Evolutionary conservation across 2,888 invertebrate genomes (phyloP).

Genomic region (Antheraea assamensis): DNA sequence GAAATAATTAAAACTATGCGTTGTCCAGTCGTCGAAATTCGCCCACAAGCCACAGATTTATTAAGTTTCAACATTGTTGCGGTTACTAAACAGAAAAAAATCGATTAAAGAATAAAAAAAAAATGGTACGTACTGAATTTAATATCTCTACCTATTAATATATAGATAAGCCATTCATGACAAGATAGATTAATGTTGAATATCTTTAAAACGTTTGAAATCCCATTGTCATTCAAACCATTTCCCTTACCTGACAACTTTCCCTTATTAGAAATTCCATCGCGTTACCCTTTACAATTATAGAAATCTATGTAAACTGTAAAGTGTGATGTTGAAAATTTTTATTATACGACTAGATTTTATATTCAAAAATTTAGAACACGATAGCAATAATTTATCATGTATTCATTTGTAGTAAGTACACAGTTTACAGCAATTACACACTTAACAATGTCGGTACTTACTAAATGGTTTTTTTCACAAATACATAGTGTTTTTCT

Average conservation of each 20-base stretch:
- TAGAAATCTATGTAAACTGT: background rate
- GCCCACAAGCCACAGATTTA: too few relatives aligned
- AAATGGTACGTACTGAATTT: too few relatives aligned
- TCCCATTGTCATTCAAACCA: slow-evolving; percentile 8
- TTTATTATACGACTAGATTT: background rate
- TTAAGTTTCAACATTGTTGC: too few relatives aligned
- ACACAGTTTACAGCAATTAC: too few relatives aligned
- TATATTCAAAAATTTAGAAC: background rate
- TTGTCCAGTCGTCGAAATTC: too few relatives aligned
- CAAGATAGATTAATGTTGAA: slow-evolving; percentile 20
- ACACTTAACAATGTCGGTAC: too few relatives aligned
- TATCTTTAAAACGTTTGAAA: background rate
- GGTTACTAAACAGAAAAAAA: too few relatives aligned
- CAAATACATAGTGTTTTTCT: background rate
- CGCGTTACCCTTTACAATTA: slow-evolving; percentile 1
- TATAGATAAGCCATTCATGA: background rate
- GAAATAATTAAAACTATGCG: too few relatives aligned
- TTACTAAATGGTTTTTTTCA: background rate
- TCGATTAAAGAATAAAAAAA: too few relatives aligned
- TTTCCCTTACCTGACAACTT: slow-evolving; percentile 9
- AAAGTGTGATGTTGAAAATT: background rate
- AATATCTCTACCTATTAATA: too few relatives aligned
- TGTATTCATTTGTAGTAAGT: background rate
- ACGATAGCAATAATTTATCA: background rate
- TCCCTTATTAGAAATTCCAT: slow-evolving; percentile 18